phyloP scores from a whole-genome alignment of 2,113 vertebrate genomes.

The Cichladusa arquata region DNA sequence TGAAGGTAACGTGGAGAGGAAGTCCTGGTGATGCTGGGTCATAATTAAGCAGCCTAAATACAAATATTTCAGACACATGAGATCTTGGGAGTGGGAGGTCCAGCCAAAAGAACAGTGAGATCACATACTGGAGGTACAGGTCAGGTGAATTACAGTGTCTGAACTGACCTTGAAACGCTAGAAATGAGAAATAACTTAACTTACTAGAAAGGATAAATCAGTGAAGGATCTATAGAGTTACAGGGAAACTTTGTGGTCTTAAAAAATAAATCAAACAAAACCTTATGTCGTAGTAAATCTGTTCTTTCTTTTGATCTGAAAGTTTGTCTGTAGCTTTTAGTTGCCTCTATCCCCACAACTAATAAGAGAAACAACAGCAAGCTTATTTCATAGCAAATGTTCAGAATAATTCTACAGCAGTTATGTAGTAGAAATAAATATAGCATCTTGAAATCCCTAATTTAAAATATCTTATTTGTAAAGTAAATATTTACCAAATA shows the following conservation, averaged over 20 bases:
- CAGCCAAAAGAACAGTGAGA: not conserved
- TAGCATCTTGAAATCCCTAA: not conserved
- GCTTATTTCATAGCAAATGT: not conserved
- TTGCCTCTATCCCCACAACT: not conserved
- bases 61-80: not conserved
- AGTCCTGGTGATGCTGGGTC: not conserved
- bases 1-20: not conserved
- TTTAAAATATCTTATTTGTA: not conserved
- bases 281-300: not conserved
- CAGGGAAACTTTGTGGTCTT: not conserved
- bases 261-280: not conserved
- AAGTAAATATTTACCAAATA: not conserved
- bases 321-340: not conserved
- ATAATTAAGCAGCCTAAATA: not conserved
- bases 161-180: not conserved
- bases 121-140: accelerated
- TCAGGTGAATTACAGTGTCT: not conserved
- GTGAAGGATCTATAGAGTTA: not conserved
- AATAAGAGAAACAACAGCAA: not conserved
- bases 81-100: not conserved
- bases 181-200: not conserved
- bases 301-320: not conserved
- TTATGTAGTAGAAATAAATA: not conserved
- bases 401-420: not conserved
- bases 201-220: not conserved